phyloP scores from a whole-genome alignment of 2,797 vertebrate species.

The Danionella dracula region DNA sequence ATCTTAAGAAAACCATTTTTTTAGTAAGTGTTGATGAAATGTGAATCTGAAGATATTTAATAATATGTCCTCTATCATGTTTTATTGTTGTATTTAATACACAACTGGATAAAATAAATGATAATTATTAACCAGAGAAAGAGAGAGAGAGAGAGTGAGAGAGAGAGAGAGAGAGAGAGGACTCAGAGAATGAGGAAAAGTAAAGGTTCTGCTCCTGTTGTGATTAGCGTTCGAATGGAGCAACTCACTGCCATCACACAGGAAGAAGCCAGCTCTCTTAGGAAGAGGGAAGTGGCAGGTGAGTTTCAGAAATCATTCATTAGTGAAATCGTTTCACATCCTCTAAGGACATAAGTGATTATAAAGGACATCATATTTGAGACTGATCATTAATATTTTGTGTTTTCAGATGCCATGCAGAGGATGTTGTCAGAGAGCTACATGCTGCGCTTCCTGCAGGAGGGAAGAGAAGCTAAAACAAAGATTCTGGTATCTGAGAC shows the following conservation, averaged over 20 bases:
- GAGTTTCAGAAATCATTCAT: conserved; percentile 19
- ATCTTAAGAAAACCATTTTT: too few species aligned
- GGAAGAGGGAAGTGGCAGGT: conserved; percentile 86
- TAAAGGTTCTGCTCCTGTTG: neutral
- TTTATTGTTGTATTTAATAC: too few species aligned
- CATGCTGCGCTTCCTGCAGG: conserved; percentile 76
- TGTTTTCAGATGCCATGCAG: conserved; percentile 84
- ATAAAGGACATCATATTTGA: too few species aligned
- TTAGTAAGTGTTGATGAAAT: too few species aligned
- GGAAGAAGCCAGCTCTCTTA: conserved; percentile 84
- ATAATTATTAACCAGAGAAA: too few species aligned
- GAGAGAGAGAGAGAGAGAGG: too few species aligned
- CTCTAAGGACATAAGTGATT: too few species aligned
- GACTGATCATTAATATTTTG: neutral
- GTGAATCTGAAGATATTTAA: too few species aligned
- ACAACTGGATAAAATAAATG: too few species aligned
- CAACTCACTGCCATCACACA: conserved; percentile 90
- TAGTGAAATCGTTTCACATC: neutral
- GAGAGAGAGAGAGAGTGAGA: too few species aligned
- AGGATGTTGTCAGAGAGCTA: conserved; percentile 86
- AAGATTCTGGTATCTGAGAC: conserved; percentile 79
- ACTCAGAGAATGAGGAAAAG: too few species aligned
- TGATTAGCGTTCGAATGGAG: conserved; percentile 81
- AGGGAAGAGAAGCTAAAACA: conserved; percentile 76
- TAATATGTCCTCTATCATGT: too few species aligned